Evolutionary conservation across 2,113 vertebrate genomes (phyloP), one percentile per base, ranked within the genome.

Genomic region (Mugil cephalus): DNA sequence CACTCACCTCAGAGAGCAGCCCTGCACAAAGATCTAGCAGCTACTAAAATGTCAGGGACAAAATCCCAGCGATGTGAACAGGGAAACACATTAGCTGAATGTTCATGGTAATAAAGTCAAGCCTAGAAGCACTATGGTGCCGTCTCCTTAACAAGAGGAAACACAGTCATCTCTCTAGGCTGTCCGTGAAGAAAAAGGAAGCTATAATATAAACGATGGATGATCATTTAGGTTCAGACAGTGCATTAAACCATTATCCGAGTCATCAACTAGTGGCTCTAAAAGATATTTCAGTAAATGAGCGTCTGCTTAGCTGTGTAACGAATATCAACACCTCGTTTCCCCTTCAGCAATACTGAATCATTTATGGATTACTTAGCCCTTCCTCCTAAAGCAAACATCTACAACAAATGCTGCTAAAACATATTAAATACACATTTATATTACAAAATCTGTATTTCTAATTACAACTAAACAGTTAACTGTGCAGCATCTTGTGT

Each of bases 1-100:
- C 67, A 67, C 68, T 68, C 66, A 69, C 39, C 55, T 86, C 67
- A 46, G 53, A 80, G 74, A 62, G 14, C 71, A 61, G 54, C 15
- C 19, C 39, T 55, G 58, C 70, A 67, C 14, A 8, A 15, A 45
- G 14, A 66, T 50, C 15, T 34, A 59, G 70, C 40, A 13, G 7
- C 55, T 66, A 72, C 53, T 39, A 7, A 52, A 76, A 51, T 63
- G 56, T 59, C 65, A 79, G 4, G 35, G 30, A 76, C 12, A 48
- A 67, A 77, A 61, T 34, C 13, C 48, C 46, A 53, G 53, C 11
- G 56, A 56, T 65, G 39, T 78, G 56, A 72, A 68, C 7, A 54
- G 35, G 15, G 12, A 7, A 30, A 12, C 46, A 36, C 35, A 58
- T 50, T 46, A 36, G 51, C 46, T 71, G 9, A 77, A 47, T 45